phyloP scores from a whole-genome alignment of 2,888 invertebrate genomes.

The Agriopis aurantiaria region DNA sequence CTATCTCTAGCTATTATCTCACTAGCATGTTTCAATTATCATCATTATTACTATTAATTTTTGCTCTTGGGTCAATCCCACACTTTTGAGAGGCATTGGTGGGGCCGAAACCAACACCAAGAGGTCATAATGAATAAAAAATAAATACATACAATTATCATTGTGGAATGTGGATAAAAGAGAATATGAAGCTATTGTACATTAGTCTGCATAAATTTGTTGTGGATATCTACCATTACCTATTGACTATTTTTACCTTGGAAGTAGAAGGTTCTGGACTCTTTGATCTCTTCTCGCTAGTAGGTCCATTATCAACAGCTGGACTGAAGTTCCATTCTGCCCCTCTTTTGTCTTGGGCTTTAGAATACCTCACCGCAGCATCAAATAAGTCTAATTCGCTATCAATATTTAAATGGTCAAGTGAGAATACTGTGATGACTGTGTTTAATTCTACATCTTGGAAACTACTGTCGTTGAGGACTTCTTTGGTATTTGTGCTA shows the following conservation, averaged over 20 bases:
- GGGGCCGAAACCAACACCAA: too few relatives aligned
- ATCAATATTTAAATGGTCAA: conserved; percentile 90
- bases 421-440: conserved; percentile 90
- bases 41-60: too few relatives aligned
- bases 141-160: too few relatives aligned
- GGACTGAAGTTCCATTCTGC: conserved; percentile 68
- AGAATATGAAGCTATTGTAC: too few relatives aligned
- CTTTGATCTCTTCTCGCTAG: conserved; percentile 62
- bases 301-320: conserved; percentile 59
- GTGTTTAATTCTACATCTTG: conserved; percentile 92
- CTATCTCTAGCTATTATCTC: too few relatives aligned
- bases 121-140: too few relatives aligned
- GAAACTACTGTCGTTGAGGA: conserved; percentile 91
- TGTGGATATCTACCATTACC: too few relatives aligned
- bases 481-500: conserved; percentile 91
- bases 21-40: too few relatives aligned
- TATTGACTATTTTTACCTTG: conserved; percentile 42
- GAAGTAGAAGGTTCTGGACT: conserved; percentile 77
- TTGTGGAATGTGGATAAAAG: too few relatives aligned
- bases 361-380: conserved; percentile 88
- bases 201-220: too few relatives aligned
- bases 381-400: conserved; percentile 93
- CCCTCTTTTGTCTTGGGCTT: conserved; percentile 69
- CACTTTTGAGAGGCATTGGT: too few relatives aligned
- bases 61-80: too few relatives aligned